A percentile compares a stretch with the other conserved stretches of the same genome.
Evolutionary conservation across 2,797 vertebrate genomes (phyloP).

Genomic region (Pseudocheirus occidentalis): DNA sequence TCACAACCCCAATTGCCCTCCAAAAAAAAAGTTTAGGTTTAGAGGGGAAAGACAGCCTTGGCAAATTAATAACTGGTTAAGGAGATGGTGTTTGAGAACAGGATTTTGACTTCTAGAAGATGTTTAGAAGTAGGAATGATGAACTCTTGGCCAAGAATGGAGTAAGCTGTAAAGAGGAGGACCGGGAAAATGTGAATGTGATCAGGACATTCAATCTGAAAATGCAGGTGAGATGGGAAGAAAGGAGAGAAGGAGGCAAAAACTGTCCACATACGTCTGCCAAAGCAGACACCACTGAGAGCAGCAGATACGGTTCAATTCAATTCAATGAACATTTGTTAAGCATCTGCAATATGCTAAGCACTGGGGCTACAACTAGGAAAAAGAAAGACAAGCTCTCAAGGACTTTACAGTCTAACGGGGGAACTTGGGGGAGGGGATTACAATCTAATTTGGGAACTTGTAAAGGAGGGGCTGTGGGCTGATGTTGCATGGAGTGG

Average conservation of each 20-base stretch:
- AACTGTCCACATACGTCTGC: not conserved
- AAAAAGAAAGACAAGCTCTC: not conserved
- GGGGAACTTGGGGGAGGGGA: not conserved
- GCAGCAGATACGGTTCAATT: not conserved
- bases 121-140: not conserved
- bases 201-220: not conserved
- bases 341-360: not conserved
- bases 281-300: not conserved
- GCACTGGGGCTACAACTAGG: not conserved
- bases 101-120: not conserved
- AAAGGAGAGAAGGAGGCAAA: not conserved
- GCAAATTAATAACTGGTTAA: not conserved
- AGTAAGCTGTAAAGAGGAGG: not conserved
- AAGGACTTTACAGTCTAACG: not conserved
- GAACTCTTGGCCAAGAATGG: not conserved
- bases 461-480: not conserved
- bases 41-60: not conserved
- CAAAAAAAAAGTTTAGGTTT: not conserved
- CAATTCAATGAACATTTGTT: not conserved
- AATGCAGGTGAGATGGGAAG: not conserved
- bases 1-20: too few relatives aligned
- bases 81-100: not conserved
- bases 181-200: not conserved
- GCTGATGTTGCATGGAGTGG: not conserved
- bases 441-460: not conserved